These are phyloP conservation scores for Drosophila ambigua DNA, from an alignment of 1,140 invertebrate genomes.

Conservation along the genomic window DNA sequence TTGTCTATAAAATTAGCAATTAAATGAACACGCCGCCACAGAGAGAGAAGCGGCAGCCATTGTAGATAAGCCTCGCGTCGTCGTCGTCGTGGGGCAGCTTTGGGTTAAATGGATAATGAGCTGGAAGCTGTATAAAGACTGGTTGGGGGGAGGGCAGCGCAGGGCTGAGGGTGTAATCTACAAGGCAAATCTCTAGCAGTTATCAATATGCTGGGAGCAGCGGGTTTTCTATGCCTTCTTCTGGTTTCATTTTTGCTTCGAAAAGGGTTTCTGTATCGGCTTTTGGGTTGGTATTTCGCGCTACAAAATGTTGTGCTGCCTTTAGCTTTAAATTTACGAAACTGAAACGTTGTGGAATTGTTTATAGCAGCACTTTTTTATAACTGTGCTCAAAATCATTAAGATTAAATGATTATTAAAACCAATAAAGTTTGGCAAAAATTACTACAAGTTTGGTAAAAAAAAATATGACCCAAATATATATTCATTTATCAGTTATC, in stretches of 20 bases:
- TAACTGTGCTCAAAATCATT: too few relatives aligned
- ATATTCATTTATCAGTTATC: too few relatives aligned
- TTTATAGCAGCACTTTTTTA: too few relatives aligned
- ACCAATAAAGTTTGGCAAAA: too few relatives aligned
- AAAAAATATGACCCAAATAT: too few relatives aligned
- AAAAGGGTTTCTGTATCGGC: too few relatives aligned
- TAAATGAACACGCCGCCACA: conserved; percentile 63
- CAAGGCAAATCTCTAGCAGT: conserved; percentile 1
- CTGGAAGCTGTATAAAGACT: neutral
- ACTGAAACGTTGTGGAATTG: too few relatives aligned
- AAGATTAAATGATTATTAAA: too few relatives aligned
- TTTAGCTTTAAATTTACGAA: too few relatives aligned
- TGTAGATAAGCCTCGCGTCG: conserved; percentile 45
- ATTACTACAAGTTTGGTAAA: too few relatives aligned
- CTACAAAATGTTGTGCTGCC: too few relatives aligned
- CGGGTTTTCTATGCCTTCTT: neutral
- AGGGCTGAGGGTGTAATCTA: conserved; percentile 16
- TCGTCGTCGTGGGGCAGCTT: conserved; percentile 3
- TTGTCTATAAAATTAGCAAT: conserved; percentile 79
- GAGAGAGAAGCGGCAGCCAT: conserved; percentile 9
- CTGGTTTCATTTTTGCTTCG: neutral
- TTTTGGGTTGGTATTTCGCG: too few relatives aligned
- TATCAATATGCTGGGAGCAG: conserved; percentile 15
- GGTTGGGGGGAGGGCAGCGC: neutral
- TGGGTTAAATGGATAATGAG: conserved; percentile 58